phyloP scores from a whole-genome alignment of 2,888 invertebrate species.

The Drosophila eohydei region DNA sequence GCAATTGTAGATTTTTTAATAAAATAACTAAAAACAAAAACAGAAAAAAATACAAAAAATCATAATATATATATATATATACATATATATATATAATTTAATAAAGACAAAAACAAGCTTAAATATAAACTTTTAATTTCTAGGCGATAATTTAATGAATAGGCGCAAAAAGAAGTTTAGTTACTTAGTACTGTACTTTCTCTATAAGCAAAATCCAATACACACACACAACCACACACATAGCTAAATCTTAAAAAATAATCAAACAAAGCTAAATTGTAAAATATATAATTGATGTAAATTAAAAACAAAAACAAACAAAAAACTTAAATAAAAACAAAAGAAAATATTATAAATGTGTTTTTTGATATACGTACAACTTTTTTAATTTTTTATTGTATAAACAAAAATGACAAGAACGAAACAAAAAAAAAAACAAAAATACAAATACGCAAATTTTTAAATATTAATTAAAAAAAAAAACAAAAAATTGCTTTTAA shows the following conservation, averaged over 20 bases:
- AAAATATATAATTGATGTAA: conserved; percentile 77
- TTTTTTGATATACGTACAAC: conserved; percentile 67
- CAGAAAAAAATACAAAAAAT: conserved; percentile 17
- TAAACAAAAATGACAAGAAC: conserved; percentile 28
- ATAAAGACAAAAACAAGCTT: conserved; percentile 41
- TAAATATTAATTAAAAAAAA: conserved; percentile 51
- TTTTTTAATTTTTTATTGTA: conserved; percentile 68
- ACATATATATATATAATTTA: conserved; percentile 19
- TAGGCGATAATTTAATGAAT: conserved; percentile 72
- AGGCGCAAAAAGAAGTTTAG: conserved; percentile 77
- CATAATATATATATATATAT: background rate
- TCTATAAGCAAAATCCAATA: conserved; percentile 56
- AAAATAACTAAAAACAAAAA: conserved; percentile 32
- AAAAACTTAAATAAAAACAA: conserved; percentile 45
- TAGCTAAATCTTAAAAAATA: conserved; percentile 76
- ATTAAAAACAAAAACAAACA: conserved; percentile 50
- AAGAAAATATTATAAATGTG: conserved; percentile 60
- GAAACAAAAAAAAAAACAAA: background rate
- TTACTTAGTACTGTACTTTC: conserved; percentile 80
- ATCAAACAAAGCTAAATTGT: conserved; percentile 77
- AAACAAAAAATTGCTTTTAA: conserved; percentile 53
- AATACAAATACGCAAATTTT: conserved; percentile 43
- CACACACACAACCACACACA: conserved; percentile 49
- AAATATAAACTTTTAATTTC: conserved; percentile 72
- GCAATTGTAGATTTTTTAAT: conserved; percentile 82